These are phyloP conservation scores for Craterocephalus amniculus DNA, from an alignment of 2,797 vertebrate genomes.

Conservation along the genomic window DNA sequence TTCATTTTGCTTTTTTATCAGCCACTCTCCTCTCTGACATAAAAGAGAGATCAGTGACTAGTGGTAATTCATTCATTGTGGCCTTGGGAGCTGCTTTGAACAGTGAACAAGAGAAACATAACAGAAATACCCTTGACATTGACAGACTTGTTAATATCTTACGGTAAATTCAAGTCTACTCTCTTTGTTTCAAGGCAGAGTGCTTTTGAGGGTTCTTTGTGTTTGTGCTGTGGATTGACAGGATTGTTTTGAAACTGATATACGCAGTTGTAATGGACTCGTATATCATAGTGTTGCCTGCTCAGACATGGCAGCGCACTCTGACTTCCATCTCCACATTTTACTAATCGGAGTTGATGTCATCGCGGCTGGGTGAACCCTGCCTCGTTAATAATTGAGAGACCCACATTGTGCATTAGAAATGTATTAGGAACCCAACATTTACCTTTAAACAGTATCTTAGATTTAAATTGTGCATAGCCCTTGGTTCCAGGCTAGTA, in stretches of 20 bases:
- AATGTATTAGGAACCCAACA: conserved; percentile 46
- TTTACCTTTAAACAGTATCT: conserved; percentile 28
- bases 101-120: neutral
- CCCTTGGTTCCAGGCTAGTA: neutral
- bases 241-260: neutral
- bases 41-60: neutral
- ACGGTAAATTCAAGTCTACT: neutral
- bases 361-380: conserved; percentile 22
- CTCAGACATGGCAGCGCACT: conserved; percentile 27
- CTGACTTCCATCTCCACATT: conserved; percentile 30
- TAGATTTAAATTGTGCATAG: conserved; percentile 16
- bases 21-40: neutral
- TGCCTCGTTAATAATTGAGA: conserved; percentile 65
- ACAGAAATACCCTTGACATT: neutral
- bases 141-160: neutral
- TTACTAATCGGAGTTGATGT: conserved; percentile 45
- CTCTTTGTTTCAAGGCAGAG: neutral
- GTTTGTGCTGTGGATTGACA: neutral
- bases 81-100: neutral
- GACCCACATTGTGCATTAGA: conserved; percentile 25
- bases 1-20: neutral
- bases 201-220: neutral
- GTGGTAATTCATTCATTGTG: neutral
- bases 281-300: conserved; percentile 16
- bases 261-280: conserved; percentile 14